These are phyloP conservation scores for Liparis tanakae DNA, from an alignment of 2,797 vertebrate genomes.

Conservation along the genomic window DNA sequence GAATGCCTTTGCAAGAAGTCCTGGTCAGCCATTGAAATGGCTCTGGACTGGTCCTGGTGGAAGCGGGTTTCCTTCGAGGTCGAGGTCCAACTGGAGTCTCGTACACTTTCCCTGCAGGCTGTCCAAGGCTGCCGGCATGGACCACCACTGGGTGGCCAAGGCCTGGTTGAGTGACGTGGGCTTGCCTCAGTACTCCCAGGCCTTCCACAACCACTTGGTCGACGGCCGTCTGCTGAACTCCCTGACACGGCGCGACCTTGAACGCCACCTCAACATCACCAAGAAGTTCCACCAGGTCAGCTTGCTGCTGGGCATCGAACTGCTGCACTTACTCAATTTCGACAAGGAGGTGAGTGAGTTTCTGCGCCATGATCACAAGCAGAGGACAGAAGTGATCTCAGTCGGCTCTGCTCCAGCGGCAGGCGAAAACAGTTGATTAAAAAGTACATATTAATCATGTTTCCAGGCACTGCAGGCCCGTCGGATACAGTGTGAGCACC, in stretches of 20 bases:
- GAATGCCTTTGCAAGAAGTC: not conserved
- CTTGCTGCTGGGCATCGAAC: constrained; percentile 88
- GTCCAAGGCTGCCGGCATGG: constrained; percentile 90
- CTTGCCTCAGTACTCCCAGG: constrained; percentile 90
- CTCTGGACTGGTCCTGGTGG: not conserved
- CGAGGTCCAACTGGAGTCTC: not conserved
- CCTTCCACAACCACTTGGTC: constrained; percentile 89
- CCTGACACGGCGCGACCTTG: constrained; percentile 86
- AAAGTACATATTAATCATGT: constrained; percentile 21
- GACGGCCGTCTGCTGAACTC: constrained; percentile 89
- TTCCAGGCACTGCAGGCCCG: constrained; percentile 85
- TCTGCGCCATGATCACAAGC: not conserved
- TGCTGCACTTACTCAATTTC: constrained; percentile 86
- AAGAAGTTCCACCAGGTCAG: constrained; percentile 91
- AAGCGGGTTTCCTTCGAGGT: not conserved
- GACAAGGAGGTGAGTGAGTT: constrained; percentile 85
- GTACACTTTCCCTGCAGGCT: constrained; percentile 70
- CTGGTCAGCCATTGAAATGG: not conserved
- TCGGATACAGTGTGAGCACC: constrained; percentile 85
- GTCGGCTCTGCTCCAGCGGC: not conserved
- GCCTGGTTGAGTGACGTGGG: constrained; percentile 90
- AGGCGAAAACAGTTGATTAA: not conserved
- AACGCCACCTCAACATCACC: constrained; percentile 87
- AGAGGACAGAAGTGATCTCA: not conserved
- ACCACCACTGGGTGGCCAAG: constrained; percentile 93